These are phyloP conservation scores for Poecile montanus DNA, from an alignment of 2,797 vertebrate species.

Conservation along the genomic window DNA sequence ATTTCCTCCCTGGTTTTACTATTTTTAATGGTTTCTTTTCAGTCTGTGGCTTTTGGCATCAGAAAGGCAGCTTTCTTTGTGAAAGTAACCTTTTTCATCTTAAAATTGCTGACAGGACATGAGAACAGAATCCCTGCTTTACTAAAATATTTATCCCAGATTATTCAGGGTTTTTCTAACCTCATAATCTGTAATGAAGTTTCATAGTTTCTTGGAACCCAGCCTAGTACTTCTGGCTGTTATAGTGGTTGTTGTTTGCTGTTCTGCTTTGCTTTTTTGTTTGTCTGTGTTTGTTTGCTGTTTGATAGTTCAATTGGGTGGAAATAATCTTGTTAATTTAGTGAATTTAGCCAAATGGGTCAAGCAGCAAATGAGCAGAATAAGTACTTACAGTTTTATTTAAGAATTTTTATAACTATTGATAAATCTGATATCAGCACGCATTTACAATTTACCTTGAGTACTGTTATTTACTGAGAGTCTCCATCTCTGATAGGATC, in stretches of 20 bases:
- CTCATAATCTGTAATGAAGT: neutral
- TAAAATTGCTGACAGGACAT: neutral
- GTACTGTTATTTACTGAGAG: neutral
- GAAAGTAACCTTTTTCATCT: neutral
- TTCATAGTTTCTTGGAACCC: neutral
- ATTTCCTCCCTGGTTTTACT: neutral
- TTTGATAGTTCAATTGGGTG: neutral
- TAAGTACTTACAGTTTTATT: neutral
- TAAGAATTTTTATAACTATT: neutral
- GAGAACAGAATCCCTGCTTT: neutral
- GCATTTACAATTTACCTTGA: neutral
- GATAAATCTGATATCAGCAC: neutral
- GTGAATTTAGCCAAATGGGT: neutral
- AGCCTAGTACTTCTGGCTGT: neutral
- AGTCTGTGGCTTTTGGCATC: neutral
- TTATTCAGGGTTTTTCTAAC: neutral
- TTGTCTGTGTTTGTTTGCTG: neutral
- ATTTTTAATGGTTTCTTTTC: neutral
- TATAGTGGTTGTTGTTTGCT: neutral
- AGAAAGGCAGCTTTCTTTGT: neutral
- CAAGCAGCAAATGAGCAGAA: neutral
- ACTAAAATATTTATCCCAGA: neutral
- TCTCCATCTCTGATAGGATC: neutral
- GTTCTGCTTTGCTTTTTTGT: neutral
- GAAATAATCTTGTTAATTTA: neutral